These are phyloP conservation scores for Cerastoderma edule DNA, from an alignment of 2,888 invertebrate species.

Conservation along the genomic window DNA sequence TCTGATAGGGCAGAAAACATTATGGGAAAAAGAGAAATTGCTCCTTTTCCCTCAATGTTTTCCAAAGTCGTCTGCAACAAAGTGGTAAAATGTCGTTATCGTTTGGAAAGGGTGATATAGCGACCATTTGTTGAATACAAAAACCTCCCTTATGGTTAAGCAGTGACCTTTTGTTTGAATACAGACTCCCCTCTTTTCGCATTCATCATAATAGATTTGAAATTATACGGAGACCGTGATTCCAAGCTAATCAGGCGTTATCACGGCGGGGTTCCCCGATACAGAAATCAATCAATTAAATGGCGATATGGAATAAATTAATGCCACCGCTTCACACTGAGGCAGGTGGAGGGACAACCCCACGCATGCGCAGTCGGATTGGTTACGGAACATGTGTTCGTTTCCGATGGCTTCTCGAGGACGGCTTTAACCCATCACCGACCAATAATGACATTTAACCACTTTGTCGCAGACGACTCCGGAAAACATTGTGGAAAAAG, in stretches of 20 bases:
- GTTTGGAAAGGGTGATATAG: background rate
- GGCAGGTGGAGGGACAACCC: slow-evolving; percentile 33
- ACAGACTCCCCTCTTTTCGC: background rate
- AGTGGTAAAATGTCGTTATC: too few species aligned
- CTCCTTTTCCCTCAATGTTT: too few species aligned
- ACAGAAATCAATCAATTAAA: slow-evolving; percentile 52
- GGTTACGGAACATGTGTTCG: slow-evolving; percentile 43
- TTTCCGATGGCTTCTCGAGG: too few species aligned
- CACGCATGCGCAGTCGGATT: slow-evolving; percentile 15
- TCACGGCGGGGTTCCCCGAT: slow-evolving; percentile 26
- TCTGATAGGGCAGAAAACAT: too few species aligned
- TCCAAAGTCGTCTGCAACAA: too few species aligned
- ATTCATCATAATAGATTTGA: slow-evolving; percentile 16
- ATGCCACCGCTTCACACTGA: slow-evolving; percentile 40
- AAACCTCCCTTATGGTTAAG: too few species aligned
- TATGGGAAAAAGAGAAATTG: too few species aligned
- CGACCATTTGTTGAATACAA: too few species aligned
- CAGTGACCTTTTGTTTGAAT: background rate
- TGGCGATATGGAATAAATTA: slow-evolving; percentile 52
- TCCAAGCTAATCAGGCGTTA: slow-evolving; percentile 38
- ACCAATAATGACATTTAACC: too few species aligned
- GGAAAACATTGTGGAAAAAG: too few species aligned
- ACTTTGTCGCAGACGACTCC: too few species aligned
- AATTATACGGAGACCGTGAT: slow-evolving; percentile 22
- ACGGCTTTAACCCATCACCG: too few species aligned